Evolutionary conservation across 2,797 vertebrate species (phyloP), one percentile per base, ranked within the genome.

Genomic region (Gallinago solitaria): DNA sequence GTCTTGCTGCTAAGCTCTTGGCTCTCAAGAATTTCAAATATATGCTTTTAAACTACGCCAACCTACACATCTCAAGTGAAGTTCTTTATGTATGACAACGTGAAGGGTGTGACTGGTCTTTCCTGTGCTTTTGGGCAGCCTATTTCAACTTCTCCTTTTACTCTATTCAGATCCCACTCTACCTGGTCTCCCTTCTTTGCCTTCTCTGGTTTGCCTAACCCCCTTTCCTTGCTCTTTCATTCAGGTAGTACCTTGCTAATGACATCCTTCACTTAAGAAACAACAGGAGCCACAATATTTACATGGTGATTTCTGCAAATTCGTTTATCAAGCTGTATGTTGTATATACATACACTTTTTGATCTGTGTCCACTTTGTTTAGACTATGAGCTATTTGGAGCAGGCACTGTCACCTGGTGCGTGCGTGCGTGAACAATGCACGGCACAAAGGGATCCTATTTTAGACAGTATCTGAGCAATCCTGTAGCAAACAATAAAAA

Each of bases 391-490:
- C 69, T 70, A 21, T 51, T 48, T 63, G 51, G 48, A 79, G 57
- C 24, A 61, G 41, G 11, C 9, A 7, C 12, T 32, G n/a, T 74
- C 48, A 74, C 35, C 47, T 25, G 23, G 39, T 23, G 16, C 0
- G 0, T 25, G 16, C 0, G 0, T 25, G 7, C 53, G 60, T 71
- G 45, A 81, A 25, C 39, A 86, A 78, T 16, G 47, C 9, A 37
- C 2, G 51, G 50, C 47, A 65, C 37, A 87, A 84, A 83, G 7
- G 14, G 18, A 30, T 60, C 13, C n/a, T 45, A 19, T 54, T 86
- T 89, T 47, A 83, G 51, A 54, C 30, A 74, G 35, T 16, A 41
- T 35, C 27, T 47, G n/a, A 89, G 63, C 15, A 91, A 77, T 23
- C 51, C 7, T 24, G 23, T 12, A 56, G 60, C 14, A 74, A 94